Percentiles rank a stretch among this genome's conserved stretches.
phyloP scores from a whole-genome alignment of 2,113 vertebrate genomes.

The Scalopus aquaticus region DNA sequence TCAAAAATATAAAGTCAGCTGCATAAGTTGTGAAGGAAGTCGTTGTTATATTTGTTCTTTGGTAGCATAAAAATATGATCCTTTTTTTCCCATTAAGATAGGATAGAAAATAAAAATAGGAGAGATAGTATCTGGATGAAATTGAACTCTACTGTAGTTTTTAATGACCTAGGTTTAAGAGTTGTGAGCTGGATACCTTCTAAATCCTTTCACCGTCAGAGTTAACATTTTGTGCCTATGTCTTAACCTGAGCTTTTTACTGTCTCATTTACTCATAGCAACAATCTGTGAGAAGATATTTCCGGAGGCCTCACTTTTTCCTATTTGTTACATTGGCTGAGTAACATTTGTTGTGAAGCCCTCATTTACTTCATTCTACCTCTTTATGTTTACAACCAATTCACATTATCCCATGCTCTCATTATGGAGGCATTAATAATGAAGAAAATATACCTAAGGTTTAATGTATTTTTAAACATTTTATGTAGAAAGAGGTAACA shows the following conservation, averaged over 20 bases:
- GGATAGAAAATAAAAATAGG: slow-evolving; percentile 16
- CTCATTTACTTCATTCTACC: slow-evolving; percentile 12
- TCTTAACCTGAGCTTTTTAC: slow-evolving; percentile 30
- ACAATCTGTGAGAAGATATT: background rate
- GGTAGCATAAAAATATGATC: background rate
- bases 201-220: background rate
- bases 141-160: background rate
- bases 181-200: background rate
- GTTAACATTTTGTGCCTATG: background rate
- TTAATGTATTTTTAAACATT: background rate
- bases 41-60: background rate
- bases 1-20: slow-evolving; percentile 11
- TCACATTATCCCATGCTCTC: background rate
- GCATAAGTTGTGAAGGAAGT: background rate
- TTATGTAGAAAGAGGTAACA: background rate
- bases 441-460: background rate
- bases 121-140: background rate
- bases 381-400: background rate
- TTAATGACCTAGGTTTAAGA: background rate
- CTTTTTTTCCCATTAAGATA: background rate
- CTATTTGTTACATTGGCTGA: slow-evolving; percentile 1
- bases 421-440: background rate
- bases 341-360: background rate
- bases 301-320: background rate
- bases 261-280: background rate